phyloP scores from a whole-genome alignment of 1,140 invertebrate species.

The Dysdera silvatica region DNA sequence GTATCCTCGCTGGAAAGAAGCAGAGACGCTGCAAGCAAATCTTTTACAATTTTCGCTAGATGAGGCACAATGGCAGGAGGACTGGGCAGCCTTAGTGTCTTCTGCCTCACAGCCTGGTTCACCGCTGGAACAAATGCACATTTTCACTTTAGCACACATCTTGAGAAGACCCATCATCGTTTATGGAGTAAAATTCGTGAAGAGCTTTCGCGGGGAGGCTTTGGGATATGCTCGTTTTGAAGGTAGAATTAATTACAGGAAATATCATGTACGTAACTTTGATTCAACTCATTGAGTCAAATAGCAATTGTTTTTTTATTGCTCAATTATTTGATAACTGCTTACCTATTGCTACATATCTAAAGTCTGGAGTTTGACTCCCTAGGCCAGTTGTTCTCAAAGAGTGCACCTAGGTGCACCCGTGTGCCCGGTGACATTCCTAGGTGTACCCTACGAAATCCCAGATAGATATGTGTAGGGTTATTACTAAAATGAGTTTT shows the following conservation, averaged over 20 bases:
- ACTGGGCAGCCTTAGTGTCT: constrained; percentile 79
- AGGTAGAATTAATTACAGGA: constrained; percentile 49
- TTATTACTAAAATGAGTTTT: too few species aligned
- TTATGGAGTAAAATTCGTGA: constrained; percentile 93
- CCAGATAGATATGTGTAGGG: too few species aligned
- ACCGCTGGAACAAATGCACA: constrained; percentile 85
- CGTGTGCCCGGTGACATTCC: too few species aligned
- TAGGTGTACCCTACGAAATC: too few species aligned
- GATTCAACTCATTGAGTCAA: too few species aligned
- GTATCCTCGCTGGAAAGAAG: constrained; percentile 85
- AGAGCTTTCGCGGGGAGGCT: constrained; percentile 90
- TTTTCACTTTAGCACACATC: constrained; percentile 89
- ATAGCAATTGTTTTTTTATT: too few species aligned
- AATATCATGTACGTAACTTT: too few species aligned
- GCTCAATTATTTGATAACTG: too few species aligned
- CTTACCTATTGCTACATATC: too few species aligned
- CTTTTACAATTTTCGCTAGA: constrained; percentile 47
- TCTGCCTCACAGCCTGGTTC: constrained; percentile 81
- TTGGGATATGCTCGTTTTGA: constrained; percentile 87
- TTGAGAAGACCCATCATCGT: constrained; percentile 86
- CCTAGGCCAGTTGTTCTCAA: too few species aligned
- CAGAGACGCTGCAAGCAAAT: constrained; percentile 74
- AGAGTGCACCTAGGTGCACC: too few species aligned
- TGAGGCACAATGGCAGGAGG: constrained; percentile 70
- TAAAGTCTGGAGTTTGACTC: too few species aligned